Evolutionary conservation across 2,888 invertebrate genomes (phyloP).

Genomic region (Tubulanus polymorphus): DNA sequence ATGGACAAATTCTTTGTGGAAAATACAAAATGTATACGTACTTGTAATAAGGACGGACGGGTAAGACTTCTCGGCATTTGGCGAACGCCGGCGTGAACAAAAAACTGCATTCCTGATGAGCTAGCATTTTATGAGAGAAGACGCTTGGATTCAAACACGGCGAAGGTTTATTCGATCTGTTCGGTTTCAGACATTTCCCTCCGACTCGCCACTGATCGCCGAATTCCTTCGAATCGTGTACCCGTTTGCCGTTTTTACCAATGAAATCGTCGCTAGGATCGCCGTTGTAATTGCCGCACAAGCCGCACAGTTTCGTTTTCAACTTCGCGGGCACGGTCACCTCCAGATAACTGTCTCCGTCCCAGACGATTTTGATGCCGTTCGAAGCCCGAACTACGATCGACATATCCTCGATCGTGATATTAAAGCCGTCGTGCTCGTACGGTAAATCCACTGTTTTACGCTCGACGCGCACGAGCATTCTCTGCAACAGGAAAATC

Average conservation of each 20-base stretch:
- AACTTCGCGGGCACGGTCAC: conserved; percentile 69
- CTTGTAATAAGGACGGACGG: conserved; percentile 78
- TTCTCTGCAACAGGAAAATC: conserved; percentile 69
- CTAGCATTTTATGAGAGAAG: conserved; percentile 26
- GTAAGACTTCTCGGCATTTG: conserved; percentile 74
- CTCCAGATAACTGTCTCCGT: conserved; percentile 88
- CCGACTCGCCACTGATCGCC: conserved; percentile 90
- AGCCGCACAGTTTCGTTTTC: conserved; percentile 76
- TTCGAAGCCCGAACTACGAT: conserved; percentile 52
- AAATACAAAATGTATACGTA: no score
- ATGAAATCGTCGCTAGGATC: conserved; percentile 76
- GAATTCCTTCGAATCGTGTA: conserved; percentile 68
- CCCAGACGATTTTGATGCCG: conserved; percentile 85
- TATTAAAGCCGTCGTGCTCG: conserved; percentile 47
- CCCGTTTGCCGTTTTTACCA: conserved; percentile 54
- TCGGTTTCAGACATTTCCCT: conserved; percentile 57
- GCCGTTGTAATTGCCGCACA: conserved; percentile 93
- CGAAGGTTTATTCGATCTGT: conserved; percentile 23
- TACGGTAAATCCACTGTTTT: conserved; percentile 70
- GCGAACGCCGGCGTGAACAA: conserved; percentile 63
- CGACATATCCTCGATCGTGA: conserved; percentile 58
- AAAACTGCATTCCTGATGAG: conserved; percentile 56
- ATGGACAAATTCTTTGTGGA: no score
- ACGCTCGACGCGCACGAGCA: conserved; percentile 80
- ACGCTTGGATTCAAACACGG: conserved; percentile 32